phyloP scores from a whole-genome alignment of 1,140 invertebrate species.

The Leptopilina clavipes region DNA sequence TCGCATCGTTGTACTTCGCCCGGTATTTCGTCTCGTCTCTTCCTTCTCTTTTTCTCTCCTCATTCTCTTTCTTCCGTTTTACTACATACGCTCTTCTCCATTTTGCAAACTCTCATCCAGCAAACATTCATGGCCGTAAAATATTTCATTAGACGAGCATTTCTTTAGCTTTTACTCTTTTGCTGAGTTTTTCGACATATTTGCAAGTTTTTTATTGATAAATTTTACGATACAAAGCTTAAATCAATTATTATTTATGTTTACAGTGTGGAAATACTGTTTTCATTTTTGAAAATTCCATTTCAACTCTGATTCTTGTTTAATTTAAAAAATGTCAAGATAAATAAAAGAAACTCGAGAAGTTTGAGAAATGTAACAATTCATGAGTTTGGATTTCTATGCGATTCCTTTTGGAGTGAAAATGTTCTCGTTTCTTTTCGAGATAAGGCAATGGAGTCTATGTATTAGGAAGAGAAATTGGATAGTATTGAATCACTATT shows the following conservation, averaged over 20 bases:
- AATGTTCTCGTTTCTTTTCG: conserved; percentile 5
- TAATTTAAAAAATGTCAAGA: too few species aligned
- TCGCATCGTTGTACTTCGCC: conserved; percentile 37
- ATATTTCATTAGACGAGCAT: conserved; percentile 8
- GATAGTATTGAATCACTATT: conserved; percentile 26
- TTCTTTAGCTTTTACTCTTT: not conserved
- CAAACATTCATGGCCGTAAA: conserved; percentile 21
- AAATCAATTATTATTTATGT: not conserved
- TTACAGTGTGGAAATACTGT: too few species aligned
- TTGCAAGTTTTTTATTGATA: not conserved
- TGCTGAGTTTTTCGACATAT: not conserved
- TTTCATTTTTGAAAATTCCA: too few species aligned
- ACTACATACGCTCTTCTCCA: conserved; percentile 25
- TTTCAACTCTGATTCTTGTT: too few species aligned
- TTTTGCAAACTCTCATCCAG: conserved; percentile 16
- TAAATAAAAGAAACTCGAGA: too few species aligned
- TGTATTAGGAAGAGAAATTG: conserved; percentile 23
- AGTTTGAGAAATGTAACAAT: too few species aligned
- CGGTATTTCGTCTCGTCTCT: conserved; percentile 49
- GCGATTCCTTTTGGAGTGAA: too few species aligned
- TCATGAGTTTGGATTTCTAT: too few species aligned
- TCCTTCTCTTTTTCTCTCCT: conserved; percentile 38
- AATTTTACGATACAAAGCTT: not conserved
- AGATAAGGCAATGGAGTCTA: conserved; percentile 15
- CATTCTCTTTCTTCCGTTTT: conserved; percentile 38